Percentiles rank a stretch among this genome's conserved stretches.
Conservation (phyloP, 92 coral and sea anemone genomes). For the Porites lobata region DNA sequence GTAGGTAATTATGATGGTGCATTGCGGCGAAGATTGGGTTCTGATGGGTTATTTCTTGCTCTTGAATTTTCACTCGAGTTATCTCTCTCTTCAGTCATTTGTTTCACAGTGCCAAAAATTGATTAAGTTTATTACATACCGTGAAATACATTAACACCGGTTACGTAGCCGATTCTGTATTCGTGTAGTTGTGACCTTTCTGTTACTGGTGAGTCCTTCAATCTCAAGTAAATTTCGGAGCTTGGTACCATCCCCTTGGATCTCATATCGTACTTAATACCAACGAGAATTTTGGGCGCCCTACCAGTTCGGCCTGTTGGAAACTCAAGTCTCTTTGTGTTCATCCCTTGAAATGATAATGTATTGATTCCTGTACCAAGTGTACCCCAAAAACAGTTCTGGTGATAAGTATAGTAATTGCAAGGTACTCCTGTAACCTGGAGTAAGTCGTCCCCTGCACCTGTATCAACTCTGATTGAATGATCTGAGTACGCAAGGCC, state of each 20-base stretch:
- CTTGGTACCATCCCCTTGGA: neutral
- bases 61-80: too few relatives aligned
- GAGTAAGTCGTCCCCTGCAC: constrained; percentile 22
- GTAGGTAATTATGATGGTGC: too few relatives aligned
- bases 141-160: constrained; percentile 21
- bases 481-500: constrained; percentile 20
- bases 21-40: too few relatives aligned
- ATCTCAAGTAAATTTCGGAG: neutral
- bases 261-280: neutral
- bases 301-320: neutral
- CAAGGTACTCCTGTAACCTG: constrained; percentile 16
- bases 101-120: too few relatives aligned
- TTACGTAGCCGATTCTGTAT: constrained; percentile 24
- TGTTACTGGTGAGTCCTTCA: neutral
- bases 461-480: constrained; percentile 15
- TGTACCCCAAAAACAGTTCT: neutral
- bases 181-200: neutral
- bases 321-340: constrained; percentile 10
- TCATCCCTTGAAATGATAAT: constrained; percentile 20
- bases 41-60: too few relatives aligned
- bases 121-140: neutral
- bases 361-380: neutral
- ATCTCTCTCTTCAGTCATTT: too few relatives aligned
- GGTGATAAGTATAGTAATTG: neutral
- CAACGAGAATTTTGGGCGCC: constrained; percentile 10